These are phyloP conservation scores for Carassius carassius DNA, from an alignment of 2,113 vertebrate genomes.

Conservation along the genomic window DNA sequence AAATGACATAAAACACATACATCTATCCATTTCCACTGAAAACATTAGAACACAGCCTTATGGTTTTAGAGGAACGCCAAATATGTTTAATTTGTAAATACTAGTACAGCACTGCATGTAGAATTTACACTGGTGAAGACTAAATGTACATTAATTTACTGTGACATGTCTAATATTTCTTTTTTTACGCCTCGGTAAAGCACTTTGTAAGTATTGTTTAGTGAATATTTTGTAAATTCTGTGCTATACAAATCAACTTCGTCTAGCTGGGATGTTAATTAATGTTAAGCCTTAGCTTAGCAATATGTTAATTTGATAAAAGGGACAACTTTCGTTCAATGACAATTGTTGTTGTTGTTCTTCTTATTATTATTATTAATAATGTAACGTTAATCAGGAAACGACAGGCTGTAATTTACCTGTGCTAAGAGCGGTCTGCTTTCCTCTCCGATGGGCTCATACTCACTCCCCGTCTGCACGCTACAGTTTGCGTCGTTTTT, in stretches of 20 bases:
- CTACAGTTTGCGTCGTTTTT: neutral
- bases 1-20: neutral
- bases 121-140: neutral
- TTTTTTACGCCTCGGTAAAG: neutral
- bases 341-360: neutral
- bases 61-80: neutral
- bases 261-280: too few relatives aligned
- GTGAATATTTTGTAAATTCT: neutral
- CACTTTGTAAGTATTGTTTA: neutral
- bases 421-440: slow-evolving; percentile 42
- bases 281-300: too few relatives aligned
- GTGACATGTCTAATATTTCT: neutral
- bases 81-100: neutral
- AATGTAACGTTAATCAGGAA: neutral
- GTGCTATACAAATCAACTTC: neutral
- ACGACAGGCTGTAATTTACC: slow-evolving; percentile 26
- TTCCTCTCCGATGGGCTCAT: slow-evolving; percentile 31
- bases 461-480: slow-evolving; percentile 30
- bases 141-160: neutral
- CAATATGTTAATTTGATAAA: neutral
- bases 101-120: neutral
- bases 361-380: neutral
- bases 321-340: neutral
- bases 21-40: neutral
- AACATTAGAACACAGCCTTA: neutral